Percentiles rank a stretch among this genome's conserved stretches.
These are phyloP conservation scores for Busseola fusca DNA, from an alignment of 2,888 invertebrate species.

Conservation along the genomic window DNA sequence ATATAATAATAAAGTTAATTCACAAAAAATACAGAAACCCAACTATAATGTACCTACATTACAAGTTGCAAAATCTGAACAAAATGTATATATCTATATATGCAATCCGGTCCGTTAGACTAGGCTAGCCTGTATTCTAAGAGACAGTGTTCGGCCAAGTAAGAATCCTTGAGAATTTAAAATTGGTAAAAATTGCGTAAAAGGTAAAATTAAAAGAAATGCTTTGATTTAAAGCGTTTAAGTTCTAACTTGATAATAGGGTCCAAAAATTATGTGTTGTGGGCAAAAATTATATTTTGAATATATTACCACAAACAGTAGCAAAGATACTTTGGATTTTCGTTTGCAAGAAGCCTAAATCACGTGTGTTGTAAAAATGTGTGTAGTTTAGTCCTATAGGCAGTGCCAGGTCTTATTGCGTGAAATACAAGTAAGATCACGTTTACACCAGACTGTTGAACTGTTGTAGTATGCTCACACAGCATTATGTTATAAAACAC, in stretches of 20 bases:
- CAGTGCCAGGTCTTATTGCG: conserved; percentile 4
- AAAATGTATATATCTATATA: too few species aligned
- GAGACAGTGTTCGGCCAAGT: too few species aligned
- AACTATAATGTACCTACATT: too few species aligned
- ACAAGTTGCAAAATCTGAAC: too few species aligned
- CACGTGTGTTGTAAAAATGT: conserved; percentile 15
- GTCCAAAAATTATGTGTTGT: not conserved
- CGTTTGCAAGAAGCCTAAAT: conserved; percentile 14
- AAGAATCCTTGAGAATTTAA: not conserved
- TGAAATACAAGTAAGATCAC: conserved; percentile 7
- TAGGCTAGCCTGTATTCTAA: too few species aligned
- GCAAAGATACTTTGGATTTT: too few species aligned
- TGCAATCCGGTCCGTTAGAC: too few species aligned
- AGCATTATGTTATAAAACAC: conserved; percentile 8
- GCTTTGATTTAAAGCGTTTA: not conserved
- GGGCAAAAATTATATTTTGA: not conserved
- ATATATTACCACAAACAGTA: not conserved
- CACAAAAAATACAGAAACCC: too few species aligned
- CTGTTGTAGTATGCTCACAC: conserved; percentile 3
- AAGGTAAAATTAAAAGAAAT: not conserved
- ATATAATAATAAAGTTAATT: too few species aligned
- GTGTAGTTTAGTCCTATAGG: conserved; percentile 31
- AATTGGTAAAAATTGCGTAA: not conserved
- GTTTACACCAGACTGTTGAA: conserved; percentile 6
- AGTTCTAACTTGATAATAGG: not conserved